phyloP scores from a whole-genome alignment of 2,797 vertebrate species.

The Microchirus variegatus region DNA sequence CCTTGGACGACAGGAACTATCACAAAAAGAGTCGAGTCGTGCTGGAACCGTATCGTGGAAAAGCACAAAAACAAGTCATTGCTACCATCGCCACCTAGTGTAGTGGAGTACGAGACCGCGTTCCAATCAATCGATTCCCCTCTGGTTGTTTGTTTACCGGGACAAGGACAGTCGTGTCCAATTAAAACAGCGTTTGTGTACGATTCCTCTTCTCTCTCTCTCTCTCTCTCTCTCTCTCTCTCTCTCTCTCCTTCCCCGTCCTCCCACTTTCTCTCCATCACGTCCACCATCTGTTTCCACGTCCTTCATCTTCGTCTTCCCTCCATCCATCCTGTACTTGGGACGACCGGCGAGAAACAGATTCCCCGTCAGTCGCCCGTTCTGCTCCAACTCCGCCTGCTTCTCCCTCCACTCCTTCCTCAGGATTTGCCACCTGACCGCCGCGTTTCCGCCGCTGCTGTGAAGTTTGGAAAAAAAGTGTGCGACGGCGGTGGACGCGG shows the following conservation, averaged over 20 bases:
- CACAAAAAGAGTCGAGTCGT: too few relatives aligned
- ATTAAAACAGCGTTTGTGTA: slow-evolving; percentile 9
- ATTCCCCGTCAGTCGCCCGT: slow-evolving; percentile 65
- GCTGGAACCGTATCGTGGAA: too few relatives aligned
- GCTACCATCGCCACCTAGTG: too few relatives aligned
- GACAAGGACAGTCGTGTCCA: too few relatives aligned
- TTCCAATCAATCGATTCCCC: too few relatives aligned
- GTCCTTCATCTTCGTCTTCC: slow-evolving; percentile 79
- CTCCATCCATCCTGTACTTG: slow-evolving; percentile 66
- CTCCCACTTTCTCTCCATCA: slow-evolving; percentile 50
- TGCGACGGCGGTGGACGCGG: too few relatives aligned
- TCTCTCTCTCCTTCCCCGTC: slow-evolving; percentile 2
- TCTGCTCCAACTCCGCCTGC: slow-evolving; percentile 58
- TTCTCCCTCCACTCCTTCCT: slow-evolving; percentile 22
- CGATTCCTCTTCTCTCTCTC: slow-evolving; percentile 32
- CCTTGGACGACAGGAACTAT: too few relatives aligned
- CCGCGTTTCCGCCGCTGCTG: not conserved
- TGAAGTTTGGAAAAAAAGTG: slow-evolving; percentile 40
- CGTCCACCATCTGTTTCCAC: slow-evolving; percentile 74
- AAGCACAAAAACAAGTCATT: too few relatives aligned
- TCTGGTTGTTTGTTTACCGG: too few relatives aligned
- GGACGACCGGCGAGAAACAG: slow-evolving; percentile 61
- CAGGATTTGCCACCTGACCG: slow-evolving; percentile 17
- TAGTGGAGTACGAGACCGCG: too few relatives aligned
- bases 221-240: slow-evolving; percentile 32